Conservation (phyloP, 2,797 vertebrate species). For the Setipinna tenuifilis region DNA sequence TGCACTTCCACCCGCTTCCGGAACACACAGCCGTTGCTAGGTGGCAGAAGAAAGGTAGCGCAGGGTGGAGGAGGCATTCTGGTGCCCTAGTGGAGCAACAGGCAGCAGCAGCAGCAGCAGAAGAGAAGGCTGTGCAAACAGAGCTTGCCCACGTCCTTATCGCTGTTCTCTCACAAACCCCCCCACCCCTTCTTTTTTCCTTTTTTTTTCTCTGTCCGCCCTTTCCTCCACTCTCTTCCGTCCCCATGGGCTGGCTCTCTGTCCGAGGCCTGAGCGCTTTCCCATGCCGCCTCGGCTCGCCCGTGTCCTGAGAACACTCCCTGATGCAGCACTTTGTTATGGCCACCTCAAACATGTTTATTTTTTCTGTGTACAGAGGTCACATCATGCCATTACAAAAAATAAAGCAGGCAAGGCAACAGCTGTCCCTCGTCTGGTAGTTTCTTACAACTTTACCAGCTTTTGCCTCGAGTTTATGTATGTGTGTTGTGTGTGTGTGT, state of each 20-base stretch:
- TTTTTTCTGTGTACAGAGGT: slow-evolving; percentile 14
- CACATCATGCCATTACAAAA: neutral
- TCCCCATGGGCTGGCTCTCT: slow-evolving; percentile 24
- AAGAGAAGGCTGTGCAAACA: slow-evolving; percentile 8
- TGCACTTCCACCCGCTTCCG: slow-evolving; percentile 59
- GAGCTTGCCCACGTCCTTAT: slow-evolving; percentile 36
- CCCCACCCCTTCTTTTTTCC: neutral
- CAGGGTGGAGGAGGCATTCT: slow-evolving; percentile 37
- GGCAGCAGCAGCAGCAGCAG: neutral
- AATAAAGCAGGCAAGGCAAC: neutral
- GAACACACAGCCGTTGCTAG: slow-evolving; percentile 69
- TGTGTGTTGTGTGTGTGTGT: neutral
- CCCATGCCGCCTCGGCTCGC: slow-evolving; percentile 20
- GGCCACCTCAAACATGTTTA: slow-evolving; percentile 24
- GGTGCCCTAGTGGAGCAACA: slow-evolving; percentile 24
- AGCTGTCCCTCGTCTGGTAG: neutral
- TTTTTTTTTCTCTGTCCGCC: slow-evolving; percentile 39
- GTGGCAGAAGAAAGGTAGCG: slow-evolving; percentile 62
- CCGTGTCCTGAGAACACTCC: slow-evolving; percentile 26
- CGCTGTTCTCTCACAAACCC: slow-evolving; percentile 17
- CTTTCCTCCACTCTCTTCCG: slow-evolving; percentile 44
- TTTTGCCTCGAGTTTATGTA: neutral
- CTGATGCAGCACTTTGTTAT: slow-evolving; percentile 19
- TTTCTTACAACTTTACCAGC: neutral
- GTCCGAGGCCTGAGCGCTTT: slow-evolving; percentile 25